Percentiles rank a stretch among this genome's conserved stretches.
Conservation (phyloP, 2,888 invertebrate species). For the Saturnia japonica region DNA sequence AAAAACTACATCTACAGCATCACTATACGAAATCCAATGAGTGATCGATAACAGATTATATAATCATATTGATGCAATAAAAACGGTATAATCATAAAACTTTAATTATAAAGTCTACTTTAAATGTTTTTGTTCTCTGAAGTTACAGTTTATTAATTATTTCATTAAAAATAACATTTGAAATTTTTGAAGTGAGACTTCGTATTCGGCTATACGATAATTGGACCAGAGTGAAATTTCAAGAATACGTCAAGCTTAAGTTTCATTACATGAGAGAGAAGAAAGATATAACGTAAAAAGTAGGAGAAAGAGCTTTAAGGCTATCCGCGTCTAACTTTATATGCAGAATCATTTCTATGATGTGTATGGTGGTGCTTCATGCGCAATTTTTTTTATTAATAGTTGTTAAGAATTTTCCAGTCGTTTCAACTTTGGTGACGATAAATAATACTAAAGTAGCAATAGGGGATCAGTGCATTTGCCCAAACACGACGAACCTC, state of each 20-base stretch:
- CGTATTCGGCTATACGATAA: too few species aligned
- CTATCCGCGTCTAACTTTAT: too few species aligned
- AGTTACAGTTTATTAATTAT: not conserved
- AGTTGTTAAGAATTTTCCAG: not conserved
- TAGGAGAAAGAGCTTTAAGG: too few species aligned
- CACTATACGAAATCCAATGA: not conserved
- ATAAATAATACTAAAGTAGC: not conserved
- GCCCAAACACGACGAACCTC: not conserved
- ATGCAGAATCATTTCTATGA: too few species aligned
- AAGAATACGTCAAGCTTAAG: too few species aligned
- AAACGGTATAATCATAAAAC: not conserved
- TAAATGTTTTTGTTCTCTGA: not conserved
- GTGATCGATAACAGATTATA: not conserved
- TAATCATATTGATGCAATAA: not conserved
- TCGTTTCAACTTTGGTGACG: not conserved
- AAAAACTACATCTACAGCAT: not conserved
- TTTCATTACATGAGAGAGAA: too few species aligned
- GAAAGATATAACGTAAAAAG: too few species aligned
- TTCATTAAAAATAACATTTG: not conserved
- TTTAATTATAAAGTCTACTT: not conserved
- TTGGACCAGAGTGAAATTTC: too few species aligned
- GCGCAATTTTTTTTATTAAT: too few species aligned
- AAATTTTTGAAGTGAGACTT: too few species aligned
- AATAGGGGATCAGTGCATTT: not conserved
- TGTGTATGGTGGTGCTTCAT: too few species aligned